Percentiles rank a stretch among this genome's conserved stretches.
phyloP scores from a whole-genome alignment of 2,888 invertebrate genomes.

The Melanostoma mellinum region DNA sequence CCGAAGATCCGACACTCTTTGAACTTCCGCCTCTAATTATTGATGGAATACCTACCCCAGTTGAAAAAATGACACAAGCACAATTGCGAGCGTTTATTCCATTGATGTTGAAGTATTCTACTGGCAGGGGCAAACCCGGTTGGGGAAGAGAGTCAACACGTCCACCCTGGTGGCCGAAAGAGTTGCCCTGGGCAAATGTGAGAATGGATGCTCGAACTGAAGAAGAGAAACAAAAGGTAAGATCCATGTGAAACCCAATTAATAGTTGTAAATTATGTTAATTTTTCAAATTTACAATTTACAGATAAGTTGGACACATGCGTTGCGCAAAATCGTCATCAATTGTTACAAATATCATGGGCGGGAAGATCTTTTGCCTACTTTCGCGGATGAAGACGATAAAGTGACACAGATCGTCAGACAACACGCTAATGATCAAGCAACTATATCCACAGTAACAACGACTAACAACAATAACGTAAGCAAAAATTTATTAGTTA shows the following conservation, averaged over 20 bases:
- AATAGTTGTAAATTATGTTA: not conserved
- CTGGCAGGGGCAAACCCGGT: slow-evolving; percentile 97
- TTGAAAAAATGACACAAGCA: slow-evolving; percentile 99
- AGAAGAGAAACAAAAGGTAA: slow-evolving; percentile 97
- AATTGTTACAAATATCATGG: slow-evolving; percentile 99
- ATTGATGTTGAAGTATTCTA: slow-evolving; percentile 98
- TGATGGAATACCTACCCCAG: slow-evolving; percentile 98
- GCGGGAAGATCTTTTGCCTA: slow-evolving; percentile 95
- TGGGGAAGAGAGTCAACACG: slow-evolving; percentile 98
- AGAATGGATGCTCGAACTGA: slow-evolving; percentile 98
- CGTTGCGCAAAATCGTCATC: slow-evolving; percentile 96
- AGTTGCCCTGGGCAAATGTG: slow-evolving; percentile 99
- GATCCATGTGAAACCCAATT: not conserved
- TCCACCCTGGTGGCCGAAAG: slow-evolving; percentile 99
- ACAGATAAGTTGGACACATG: slow-evolving; percentile 99
- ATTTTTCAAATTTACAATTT: slow-evolving; percentile 77
- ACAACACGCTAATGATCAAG: slow-evolving; percentile 76
- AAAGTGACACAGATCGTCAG: slow-evolving; percentile 86
- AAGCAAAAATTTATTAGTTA: slow-evolving; percentile 34
- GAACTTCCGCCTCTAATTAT: slow-evolving; percentile 97
- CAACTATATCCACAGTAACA: slow-evolving; percentile 73
- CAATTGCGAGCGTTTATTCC: slow-evolving; percentile 98
- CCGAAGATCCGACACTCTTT: slow-evolving; percentile 95
- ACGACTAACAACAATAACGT: slow-evolving; percentile 73
- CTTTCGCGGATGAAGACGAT: slow-evolving; percentile 96